Base-by-base conservation (phyloP, 2,797 vertebrate genomes). In the Neopelma chrysocephalum region DNA sequence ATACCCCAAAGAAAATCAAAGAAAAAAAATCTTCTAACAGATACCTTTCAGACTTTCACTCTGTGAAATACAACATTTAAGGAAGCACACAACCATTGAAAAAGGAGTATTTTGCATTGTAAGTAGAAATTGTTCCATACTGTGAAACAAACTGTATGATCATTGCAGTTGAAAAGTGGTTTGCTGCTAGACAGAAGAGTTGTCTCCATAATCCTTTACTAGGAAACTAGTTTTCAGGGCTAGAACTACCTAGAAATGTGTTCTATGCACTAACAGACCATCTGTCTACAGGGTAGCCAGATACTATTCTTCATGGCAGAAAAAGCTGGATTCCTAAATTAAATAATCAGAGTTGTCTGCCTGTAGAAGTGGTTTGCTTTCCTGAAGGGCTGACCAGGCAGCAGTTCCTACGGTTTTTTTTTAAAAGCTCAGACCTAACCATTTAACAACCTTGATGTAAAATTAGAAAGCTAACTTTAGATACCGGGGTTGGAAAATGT, bases 381-480 rank as follows among this genome's bases (percentile, higher is more conserved):
- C 57, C 50, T 80, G 38, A 68, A 48, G 36, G 60, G 64, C 34
- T 94, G 83, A 73, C 29, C 66, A 87, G 64, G 36, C 51, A 89
- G 45, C 36, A 81, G 27, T 36, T 79, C 21, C 36, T 72, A 82
- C 29, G 32, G 38, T 23, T 29, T 50, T 29, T 50, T 82, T 88
- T 82, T 17, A 91, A 83, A 91, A 91, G 58, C 68, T 40, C 51
- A 73, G 38, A 6, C 34, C 48, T 82, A 61, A 75, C 73, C 53
- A n/a, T 68, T 87, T 87, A 91, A 31, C 42, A 87, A 64, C 45
- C 38, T 89, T 82, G 53, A 68, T 19, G 72, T n/a, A 92, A 94
- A 96, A 87, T 87, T 91, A 91, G 79, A 82, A 91, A 89, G 32
- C 72, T 83, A 84, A 78, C 10, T 85, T 94, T 47, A 89, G 42